Evolutionary conservation across 1,140 invertebrate species (phyloP), one percentile per base, ranked within the genome.

Genomic region (Saccostrea echinata): DNA sequence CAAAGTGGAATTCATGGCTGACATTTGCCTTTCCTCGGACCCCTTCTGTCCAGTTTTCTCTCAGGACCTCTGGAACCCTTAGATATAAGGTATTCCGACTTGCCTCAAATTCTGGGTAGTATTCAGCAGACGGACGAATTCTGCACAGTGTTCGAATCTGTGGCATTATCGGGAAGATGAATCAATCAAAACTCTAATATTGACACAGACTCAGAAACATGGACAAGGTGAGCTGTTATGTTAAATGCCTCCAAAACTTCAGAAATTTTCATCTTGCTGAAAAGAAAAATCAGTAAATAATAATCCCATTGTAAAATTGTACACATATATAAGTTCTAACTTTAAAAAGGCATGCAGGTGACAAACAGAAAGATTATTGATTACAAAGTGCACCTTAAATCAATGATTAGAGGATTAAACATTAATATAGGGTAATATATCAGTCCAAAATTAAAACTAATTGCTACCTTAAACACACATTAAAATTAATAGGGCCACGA

Each of bases 91-190:
- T 91, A 84, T 91, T 91, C 30, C 90, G 86, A 16, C 88, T 85
- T 21, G 91, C 90, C 18, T 94, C 93, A 91, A 91, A 92, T 24
- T 94, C 92, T 13, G 90, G 90, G 84, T 92, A 94, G 27, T 89
- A 90, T 9, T 92, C 89, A 24, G 88, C 83, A 0, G 91, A 88
- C 16, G 94, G 94, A 81, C 94, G 94, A 21, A 94, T 92, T 51
- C 94, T 92, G 21, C 93, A 93, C 88, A 90, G 93, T 12, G 94
- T 94, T 71, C 93, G 93, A 52, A 94, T 94, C 81, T 93, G 92
- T 21, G 94, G 92, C 94, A 94, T 94, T 12, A 30, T 90, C 8
- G n/a, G 4, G 27, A 30, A 33, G 30, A 71, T 13, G 11, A 4
- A 33, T 13, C 68, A 30, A 30, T 33, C 24, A 33, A 24, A 16